These are phyloP conservation scores for Gavia stellata DNA, from an alignment of 2,113 vertebrate species.

Conservation along the genomic window DNA sequence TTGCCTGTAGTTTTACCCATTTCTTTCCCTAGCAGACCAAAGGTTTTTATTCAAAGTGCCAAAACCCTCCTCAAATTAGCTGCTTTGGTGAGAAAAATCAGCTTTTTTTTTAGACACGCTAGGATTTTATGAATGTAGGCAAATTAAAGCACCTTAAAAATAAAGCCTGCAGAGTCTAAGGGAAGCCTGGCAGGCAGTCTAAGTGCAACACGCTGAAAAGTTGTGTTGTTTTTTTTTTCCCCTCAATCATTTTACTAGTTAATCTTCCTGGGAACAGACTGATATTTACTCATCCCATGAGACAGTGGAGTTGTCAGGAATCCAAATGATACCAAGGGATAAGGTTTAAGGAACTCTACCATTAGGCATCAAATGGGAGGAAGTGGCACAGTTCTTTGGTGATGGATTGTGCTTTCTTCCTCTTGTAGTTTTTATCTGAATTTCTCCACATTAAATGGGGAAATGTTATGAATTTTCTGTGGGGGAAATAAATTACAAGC, in stretches of 20 bases:
- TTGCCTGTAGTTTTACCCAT: not conserved
- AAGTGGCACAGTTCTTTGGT: slow-evolving; percentile 1
- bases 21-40: not conserved
- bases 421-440: not conserved
- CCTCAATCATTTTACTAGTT: slow-evolving; percentile 46
- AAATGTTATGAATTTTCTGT: not conserved
- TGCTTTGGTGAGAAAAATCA: slow-evolving; percentile 2
- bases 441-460: not conserved
- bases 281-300: slow-evolving; percentile 73
- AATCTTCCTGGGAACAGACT: slow-evolving; percentile 76
- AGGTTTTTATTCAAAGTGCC: not conserved
- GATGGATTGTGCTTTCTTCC: not conserved
- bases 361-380: slow-evolving; percentile 32
- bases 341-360: slow-evolving; percentile 53
- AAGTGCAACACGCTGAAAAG: slow-evolving; percentile 35
- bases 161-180: not conserved
- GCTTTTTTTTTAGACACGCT: not conserved
- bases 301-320: slow-evolving; percentile 59
- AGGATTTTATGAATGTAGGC: slow-evolving; percentile 17
- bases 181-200: not conserved
- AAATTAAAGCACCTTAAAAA: slow-evolving; percentile 28
- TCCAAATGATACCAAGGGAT: slow-evolving; percentile 61
- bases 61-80: slow-evolving; percentile 16
- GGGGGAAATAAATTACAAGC: not conserved
- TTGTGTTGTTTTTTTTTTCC: not conserved